Percentiles rank a stretch among this genome's conserved stretches.
These are phyloP conservation scores for Ondatra zibethicus DNA, from an alignment of 2,113 vertebrate species.

Conservation along the genomic window DNA sequence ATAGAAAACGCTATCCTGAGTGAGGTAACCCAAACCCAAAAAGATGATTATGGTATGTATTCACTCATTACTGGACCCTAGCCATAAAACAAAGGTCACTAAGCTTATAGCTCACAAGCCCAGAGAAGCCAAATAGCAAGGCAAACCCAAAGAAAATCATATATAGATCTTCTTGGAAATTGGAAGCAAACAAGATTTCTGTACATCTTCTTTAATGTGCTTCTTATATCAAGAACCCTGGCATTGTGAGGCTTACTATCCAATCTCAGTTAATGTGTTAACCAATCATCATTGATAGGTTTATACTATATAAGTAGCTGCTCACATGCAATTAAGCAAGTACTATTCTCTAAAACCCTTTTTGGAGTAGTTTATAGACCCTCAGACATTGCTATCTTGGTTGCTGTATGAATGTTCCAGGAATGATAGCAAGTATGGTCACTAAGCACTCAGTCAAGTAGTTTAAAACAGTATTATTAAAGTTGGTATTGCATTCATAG, in stretches of 20 bases:
- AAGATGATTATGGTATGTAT: too few species aligned
- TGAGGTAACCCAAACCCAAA: too few species aligned
- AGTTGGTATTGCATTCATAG: constrained; percentile 59
- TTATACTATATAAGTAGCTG: neutral
- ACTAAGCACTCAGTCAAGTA: constrained; percentile 44
- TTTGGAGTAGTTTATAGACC: neutral
- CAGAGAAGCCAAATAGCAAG: too few species aligned
- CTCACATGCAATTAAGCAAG: neutral
- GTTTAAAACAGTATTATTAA: constrained; percentile 63
- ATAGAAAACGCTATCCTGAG: too few species aligned
- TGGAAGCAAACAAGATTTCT: too few species aligned
- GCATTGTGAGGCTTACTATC: neutral
- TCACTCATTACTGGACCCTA: too few species aligned
- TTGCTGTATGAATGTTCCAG: neutral
- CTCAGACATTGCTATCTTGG: neutral
- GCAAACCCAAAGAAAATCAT: too few species aligned
- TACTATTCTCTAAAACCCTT: neutral
- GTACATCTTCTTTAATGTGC: too few species aligned
- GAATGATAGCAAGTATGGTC: neutral
- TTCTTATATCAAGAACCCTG: neutral
- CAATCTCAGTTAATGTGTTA: neutral
- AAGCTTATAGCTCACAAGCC: too few species aligned
- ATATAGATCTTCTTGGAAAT: too few species aligned
- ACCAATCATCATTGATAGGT: neutral
- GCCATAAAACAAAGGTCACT: too few species aligned